Percentiles rank a stretch among this genome's conserved stretches.
These are phyloP conservation scores for Hydraecia micacea DNA, from an alignment of 2,888 invertebrate genomes.

Conservation along the genomic window DNA sequence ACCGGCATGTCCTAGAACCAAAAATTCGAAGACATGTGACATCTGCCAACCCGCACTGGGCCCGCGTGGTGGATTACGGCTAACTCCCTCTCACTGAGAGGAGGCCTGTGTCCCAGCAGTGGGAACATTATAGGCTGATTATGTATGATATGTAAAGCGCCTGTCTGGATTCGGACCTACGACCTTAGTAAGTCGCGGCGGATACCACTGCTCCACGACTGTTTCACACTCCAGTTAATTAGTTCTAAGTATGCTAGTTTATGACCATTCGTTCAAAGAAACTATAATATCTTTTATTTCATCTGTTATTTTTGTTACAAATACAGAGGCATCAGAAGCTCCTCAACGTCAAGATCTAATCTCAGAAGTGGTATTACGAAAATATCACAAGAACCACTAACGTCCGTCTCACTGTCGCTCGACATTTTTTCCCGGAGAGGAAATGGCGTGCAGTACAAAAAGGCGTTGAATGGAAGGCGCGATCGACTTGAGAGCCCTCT, in stretches of 20 bases:
- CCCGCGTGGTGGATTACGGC: too few species aligned
- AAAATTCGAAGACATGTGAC: too few species aligned
- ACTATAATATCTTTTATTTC: slow-evolving; percentile 5
- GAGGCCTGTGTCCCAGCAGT: too few species aligned
- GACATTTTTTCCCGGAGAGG: slow-evolving; percentile 65
- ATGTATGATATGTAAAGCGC: too few species aligned
- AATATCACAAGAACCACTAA: slow-evolving; percentile 58
- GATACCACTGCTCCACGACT: not conserved
- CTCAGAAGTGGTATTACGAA: slow-evolving; percentile 54
- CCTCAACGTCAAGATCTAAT: slow-evolving; percentile 46
- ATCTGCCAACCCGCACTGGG: too few species aligned
- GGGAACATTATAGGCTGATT: too few species aligned
- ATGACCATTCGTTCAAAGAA: slow-evolving; percentile 18
- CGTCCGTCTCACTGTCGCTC: slow-evolving; percentile 54
- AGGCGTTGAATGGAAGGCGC: slow-evolving; percentile 62
- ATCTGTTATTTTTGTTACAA: slow-evolving; percentile 24
- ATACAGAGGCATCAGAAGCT: slow-evolving; percentile 17
- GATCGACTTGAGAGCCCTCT: slow-evolving; percentile 71
- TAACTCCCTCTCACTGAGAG: too few species aligned
- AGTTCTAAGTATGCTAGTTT: slow-evolving; percentile 14
- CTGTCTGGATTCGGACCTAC: too few species aligned
- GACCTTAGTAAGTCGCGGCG: too few species aligned
- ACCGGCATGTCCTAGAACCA: too few species aligned
- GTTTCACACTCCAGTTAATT: slow-evolving; percentile 20
- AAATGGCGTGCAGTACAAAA: slow-evolving; percentile 70